Conservation (phyloP, 2,113 vertebrate species). For the Andinoacara biseriatus region DNA sequence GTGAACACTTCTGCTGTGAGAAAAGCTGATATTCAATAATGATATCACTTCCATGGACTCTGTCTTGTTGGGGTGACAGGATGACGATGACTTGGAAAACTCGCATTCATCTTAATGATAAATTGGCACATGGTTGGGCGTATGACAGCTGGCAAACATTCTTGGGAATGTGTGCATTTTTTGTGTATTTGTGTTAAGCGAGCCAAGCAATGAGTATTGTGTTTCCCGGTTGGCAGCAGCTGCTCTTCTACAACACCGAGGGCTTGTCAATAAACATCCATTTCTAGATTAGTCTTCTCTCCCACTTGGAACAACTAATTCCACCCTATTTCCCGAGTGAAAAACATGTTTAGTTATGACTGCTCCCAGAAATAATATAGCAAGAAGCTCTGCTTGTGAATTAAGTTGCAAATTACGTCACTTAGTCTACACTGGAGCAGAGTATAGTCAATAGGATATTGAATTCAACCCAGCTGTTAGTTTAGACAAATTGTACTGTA, state of each 20-base stretch:
- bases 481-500: conserved; percentile 11
- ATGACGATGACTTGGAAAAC: conserved; percentile 53
- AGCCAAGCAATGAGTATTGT: conserved; percentile 20
- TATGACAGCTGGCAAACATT: conserved; percentile 60
- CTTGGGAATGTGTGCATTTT: conserved; percentile 17
- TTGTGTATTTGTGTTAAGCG: conserved; percentile 30
- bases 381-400: conserved; percentile 25
- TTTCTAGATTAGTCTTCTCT: conserved; percentile 57
- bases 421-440: conserved; percentile 2
- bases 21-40: conserved; percentile 62
- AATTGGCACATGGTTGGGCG: conserved; percentile 55
- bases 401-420: conserved; percentile 33
- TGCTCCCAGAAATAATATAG: conserved; percentile 3
- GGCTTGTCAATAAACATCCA: conserved; percentile 66
- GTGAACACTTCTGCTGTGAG: conserved; percentile 60
- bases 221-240: conserved; percentile 50
- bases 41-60: conserved; percentile 58
- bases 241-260: conserved; percentile 49
- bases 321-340: conserved; percentile 40
- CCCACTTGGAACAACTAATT: conserved; percentile 48
- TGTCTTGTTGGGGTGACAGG: conserved; percentile 52
- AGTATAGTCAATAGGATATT: conserved; percentile 19
- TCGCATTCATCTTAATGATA: conserved; percentile 72
- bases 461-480: conserved; percentile 9
- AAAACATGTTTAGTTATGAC: conserved; percentile 27